Evolutionary conservation across 2,113 vertebrate species (phyloP), one percentile per base, ranked within the genome.

Genomic region (Morone saxatilis): DNA sequence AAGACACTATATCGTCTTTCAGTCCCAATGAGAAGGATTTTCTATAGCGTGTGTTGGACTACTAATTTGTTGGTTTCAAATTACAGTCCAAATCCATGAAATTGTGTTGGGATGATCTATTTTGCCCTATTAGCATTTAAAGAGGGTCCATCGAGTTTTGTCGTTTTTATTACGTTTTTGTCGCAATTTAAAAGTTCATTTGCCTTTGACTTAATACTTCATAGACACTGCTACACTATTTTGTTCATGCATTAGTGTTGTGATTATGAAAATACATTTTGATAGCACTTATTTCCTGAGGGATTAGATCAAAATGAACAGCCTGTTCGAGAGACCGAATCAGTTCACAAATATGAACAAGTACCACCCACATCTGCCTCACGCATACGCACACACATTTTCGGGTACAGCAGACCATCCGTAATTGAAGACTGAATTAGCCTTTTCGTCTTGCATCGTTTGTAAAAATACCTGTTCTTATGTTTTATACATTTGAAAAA

Each of bases 1-100:
- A 85, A 86, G 78, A 81, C 54, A 67, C 40, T 57, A 78, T 66
- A 65, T 4, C 1, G n/a, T 65, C 69, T 60, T 78, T 71, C 40
- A 40, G 63, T 63, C 65, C 19, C 5, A 14, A 38, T 76, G 22
- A 71, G 38, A 41, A 41, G 20, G 20, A 45, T 73, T 60, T 57
- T 86, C 65, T 80, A 66, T 66, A 67, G 19, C 73, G 69, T 36
- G 4, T 50, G 53, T 12, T 76, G 75, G 47, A 38, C 85, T 45
- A 59, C 45, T 54, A 76, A 84, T 60, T 51, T 69, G 25, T 63
- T 67, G 40, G 16, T 78, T 80, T 81, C 66, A 56, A 73, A 66
- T 41, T 57, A 16, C 22, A 56, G 57, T 62, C 57, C 36, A 78
- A 59, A 77, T 57, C 25, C 48, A 84, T 78, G n/a, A 57, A 22